These are phyloP conservation scores for Sphaerophoria rueppellii DNA, from an alignment of 2,888 invertebrate genomes.

Conservation along the genomic window DNA sequence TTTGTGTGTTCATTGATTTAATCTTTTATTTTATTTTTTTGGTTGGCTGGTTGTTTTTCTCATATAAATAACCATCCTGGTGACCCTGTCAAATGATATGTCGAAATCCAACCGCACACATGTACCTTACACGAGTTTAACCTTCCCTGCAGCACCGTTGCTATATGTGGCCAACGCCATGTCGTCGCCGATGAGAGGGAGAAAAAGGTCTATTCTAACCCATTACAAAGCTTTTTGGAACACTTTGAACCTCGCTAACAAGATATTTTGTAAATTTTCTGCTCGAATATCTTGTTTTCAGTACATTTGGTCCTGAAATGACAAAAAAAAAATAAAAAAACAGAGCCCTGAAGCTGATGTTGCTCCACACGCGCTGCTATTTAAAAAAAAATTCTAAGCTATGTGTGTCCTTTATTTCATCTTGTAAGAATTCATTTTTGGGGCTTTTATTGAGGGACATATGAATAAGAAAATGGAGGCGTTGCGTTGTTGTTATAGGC, in stretches of 20 bases:
- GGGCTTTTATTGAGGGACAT: constrained; percentile 41
- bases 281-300: constrained; percentile 34
- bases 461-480: constrained; percentile 55
- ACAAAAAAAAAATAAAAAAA: neutral
- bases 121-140: neutral
- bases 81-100: constrained; percentile 26
- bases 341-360: constrained; percentile 9
- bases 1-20: constrained; percentile 64
- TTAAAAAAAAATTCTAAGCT: no score
- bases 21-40: constrained; percentile 30
- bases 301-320: constrained; percentile 60
- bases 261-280: constrained; percentile 45
- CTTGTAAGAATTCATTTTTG: constrained; percentile 35
- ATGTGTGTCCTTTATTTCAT: constrained; percentile 24
- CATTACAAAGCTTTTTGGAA: constrained; percentile 51
- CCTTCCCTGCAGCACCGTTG: neutral
- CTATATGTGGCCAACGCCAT: neutral
- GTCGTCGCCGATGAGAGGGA: no score
- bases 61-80: constrained; percentile 13
- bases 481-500: constrained; percentile 17
- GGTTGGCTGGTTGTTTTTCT: neutral
- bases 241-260: constrained; percentile 68
- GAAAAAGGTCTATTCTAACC: constrained; percentile 36
- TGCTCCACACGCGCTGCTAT: no score
- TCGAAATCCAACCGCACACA: constrained; percentile 2